Base-by-base conservation (phyloP, 2,888 invertebrate genomes). In the Eupeodes latifasciatus region DNA sequence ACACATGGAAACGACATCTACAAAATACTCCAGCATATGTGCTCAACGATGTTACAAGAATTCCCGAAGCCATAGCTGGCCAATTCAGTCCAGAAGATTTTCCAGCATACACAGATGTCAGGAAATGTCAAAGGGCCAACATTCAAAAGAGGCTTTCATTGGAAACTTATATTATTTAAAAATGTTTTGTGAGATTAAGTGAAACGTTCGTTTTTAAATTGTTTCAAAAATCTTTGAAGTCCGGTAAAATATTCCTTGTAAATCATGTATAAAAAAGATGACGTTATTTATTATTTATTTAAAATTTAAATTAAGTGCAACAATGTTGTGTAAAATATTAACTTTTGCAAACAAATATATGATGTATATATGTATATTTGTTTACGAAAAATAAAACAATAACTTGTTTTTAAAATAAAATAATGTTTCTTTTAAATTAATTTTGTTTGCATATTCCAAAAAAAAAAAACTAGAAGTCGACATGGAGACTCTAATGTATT, bases 21-120 rank as follows among this genome's bases (percentile, higher is more conserved):
- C 47, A 72, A 47, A 59, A 11, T 49, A 72, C 72, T n/a, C 59
- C 72, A 47, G 19, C 72, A 27, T 72, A 72, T 59, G 47, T 59
- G 14, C 71, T 71, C 19, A 71, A 55, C 4, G 55, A 71, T 19
- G 16, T 71, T 40, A 55, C 71, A 64, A 53, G 75, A 5, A 86
- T 86, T 64, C 55, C 86, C 5, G 84, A 85, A 71, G 86, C 86
- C 11, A 51, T 86, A 34, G 57, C 82, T 36, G 86, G 86, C 1
- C 79, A 83, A 47, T 83, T 86, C 4, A 83, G 79, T 12, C 82
- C 83, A 1, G 19, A 49, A 0, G 61, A 51, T 51, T 86, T 64
- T 27, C 75, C 79, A 12, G 47, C 79, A 27, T 86, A 72, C 66
- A 49, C 75, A 16, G 53, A 71, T 55, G 16, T 71, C 53, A 69